A percentile compares a stretch with the other conserved stretches of the same genome.
Conservation (phyloP, 2,113 vertebrate genomes). For the Delphinus delphis region DNA sequence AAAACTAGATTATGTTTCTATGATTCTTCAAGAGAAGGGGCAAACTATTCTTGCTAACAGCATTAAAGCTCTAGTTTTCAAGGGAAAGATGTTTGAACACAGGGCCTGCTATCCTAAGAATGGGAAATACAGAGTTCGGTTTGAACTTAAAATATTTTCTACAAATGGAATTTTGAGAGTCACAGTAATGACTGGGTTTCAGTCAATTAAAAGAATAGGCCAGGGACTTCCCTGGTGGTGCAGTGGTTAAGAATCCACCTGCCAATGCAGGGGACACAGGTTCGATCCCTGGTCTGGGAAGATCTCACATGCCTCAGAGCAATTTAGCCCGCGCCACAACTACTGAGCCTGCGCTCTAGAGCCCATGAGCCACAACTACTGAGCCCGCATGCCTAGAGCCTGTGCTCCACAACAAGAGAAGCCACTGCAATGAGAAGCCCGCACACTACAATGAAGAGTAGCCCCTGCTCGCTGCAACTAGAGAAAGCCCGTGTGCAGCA, state of each 20-base stretch:
- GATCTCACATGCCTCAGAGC: no score
- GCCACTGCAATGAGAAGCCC: no score
- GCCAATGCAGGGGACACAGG: no score
- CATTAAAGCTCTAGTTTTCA: not conserved
- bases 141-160: slow-evolving; percentile 27
- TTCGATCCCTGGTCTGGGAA: no score
- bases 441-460: no score
- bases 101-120: not conserved
- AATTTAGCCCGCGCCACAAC: rapidly evolving
- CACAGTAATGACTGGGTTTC: not conserved
- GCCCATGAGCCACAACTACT: no score
- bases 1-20: not conserved
- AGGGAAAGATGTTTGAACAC: not conserved
- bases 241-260: no score
- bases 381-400: no score
- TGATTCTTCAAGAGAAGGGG: not conserved
- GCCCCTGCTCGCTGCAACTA: no score
- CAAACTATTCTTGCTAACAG: not conserved
- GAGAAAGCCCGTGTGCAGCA: no score
- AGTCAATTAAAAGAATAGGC: not conserved
- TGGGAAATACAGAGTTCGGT: not conserved
- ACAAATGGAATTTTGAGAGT: not conserved
- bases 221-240: not conserved
- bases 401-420: no score
- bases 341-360: no score